These are phyloP conservation scores for Microcebus murinus DNA, from an alignment of 2,113 vertebrate genomes.

Conservation along the genomic window DNA sequence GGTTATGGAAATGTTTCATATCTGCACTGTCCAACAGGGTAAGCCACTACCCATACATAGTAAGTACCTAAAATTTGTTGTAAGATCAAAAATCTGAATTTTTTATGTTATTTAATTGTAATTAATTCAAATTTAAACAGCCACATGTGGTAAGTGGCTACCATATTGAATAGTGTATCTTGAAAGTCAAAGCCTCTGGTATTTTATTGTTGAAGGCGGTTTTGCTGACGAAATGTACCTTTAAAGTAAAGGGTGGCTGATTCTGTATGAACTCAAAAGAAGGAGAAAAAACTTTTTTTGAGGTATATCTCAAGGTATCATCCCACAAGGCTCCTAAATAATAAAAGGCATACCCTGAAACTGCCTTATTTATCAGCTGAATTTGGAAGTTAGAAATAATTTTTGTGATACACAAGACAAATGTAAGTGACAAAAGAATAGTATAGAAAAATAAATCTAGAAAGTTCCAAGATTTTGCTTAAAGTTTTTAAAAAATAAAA, in stretches of 20 bases:
- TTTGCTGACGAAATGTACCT: slow-evolving; percentile 3
- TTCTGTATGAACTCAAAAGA: background rate
- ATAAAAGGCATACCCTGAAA: background rate
- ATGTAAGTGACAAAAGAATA: slow-evolving; percentile 1
- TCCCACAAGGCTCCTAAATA: background rate
- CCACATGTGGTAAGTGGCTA: background rate
- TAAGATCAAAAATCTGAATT: background rate
- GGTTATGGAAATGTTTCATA: background rate
- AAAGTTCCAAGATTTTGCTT: slow-evolving; percentile 1
- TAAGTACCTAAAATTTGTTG: background rate
- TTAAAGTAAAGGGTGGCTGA: background rate
- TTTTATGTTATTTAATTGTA: slow-evolving; percentile 6
- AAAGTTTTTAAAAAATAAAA: slow-evolving; percentile 46
- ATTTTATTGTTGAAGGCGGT: background rate
- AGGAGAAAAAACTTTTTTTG: background rate
- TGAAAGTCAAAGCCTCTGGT: background rate
- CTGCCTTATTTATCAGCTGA: background rate
- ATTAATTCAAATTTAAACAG: slow-evolving; percentile 21
- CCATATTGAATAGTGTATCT: background rate
- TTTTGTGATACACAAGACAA: background rate
- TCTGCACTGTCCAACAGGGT: background rate
- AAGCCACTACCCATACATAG: background rate
- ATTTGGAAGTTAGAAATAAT: background rate
- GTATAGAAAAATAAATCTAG: slow-evolving; percentile 3
- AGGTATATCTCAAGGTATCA: background rate